Evolutionary conservation across 2,888 invertebrate species (phyloP), one percentile per base, ranked within the genome.

Genomic region (Aethes cnicana): DNA sequence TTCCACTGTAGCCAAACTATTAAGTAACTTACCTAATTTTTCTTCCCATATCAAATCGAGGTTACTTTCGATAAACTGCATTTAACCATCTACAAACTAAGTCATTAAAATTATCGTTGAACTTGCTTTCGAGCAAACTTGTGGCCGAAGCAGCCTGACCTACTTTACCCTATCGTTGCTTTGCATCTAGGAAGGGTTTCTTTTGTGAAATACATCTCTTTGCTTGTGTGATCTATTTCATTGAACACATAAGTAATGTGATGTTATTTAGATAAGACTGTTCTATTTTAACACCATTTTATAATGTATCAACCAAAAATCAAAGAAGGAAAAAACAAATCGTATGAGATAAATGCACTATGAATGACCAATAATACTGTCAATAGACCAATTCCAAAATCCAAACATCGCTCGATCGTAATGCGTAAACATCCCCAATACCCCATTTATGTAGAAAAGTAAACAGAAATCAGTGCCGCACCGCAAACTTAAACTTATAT

Each of bases 81-180:
- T 48, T 48, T 46, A 47, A 53, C 26, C 42, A 41, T 47, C 48
- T 49, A 41, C 28, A 50, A 72, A 65, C 62, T 69, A 62, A 70
- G 66, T 69, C 71, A 69, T 72, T 72, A 69, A 72, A 72, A 69
- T 72, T 69, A 72, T 72, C 69, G 64, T 58, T 58, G 46, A 65
- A 67, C 60, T 70, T 61, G 59, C 59, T 63, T 55, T 57, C 47
- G 58, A 39, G 35, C 44, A 17, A 48, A 48, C 23, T 53, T 42
- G 39, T 14, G 32, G 25, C 12, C 8, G 41, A 36, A 28, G 26
- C 54, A 36, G 60, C 55, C 55, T 64, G 70, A 64, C 68, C 70
- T 56, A 68, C 58, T 70, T 64, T 56, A 55, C 52, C 56, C 60
- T 66, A 68, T 49, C 49, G 36, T 35, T 28, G 36, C 35, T 43